These are phyloP conservation scores for Octopus sinensis DNA, from an alignment of 1,140 invertebrate species.

Conservation along the genomic window DNA sequence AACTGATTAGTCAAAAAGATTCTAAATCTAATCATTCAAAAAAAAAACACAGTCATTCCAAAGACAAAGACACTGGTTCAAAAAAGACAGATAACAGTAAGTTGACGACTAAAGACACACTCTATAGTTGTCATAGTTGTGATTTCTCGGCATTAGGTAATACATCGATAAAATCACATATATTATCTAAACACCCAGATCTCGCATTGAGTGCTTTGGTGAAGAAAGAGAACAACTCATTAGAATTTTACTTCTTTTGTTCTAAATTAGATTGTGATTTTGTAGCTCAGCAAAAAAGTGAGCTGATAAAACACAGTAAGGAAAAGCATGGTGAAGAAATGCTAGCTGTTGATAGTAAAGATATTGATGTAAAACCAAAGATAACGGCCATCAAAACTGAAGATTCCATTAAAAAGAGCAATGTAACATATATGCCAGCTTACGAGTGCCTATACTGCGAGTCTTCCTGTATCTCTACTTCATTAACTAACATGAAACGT, in stretches of 20 bases:
- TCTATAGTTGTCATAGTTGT: background rate
- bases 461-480: background rate
- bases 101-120: no score
- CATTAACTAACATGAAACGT: background rate
- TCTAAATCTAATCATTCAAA: no score
- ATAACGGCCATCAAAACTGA: background rate
- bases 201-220: background rate
- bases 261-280: background rate
- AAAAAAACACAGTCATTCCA: no score
- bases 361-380: background rate
- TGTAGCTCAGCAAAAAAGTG: background rate
- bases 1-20: background rate
- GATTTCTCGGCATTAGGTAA: background rate
- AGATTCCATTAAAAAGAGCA: background rate
- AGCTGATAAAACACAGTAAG: background rate
- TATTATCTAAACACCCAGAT: background rate
- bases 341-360: background rate
- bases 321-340: background rate
- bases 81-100: no score
- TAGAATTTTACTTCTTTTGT: background rate
- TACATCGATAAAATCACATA: background rate
- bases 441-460: conserved; percentile 11
- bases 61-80: no score
- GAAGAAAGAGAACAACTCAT: background rate
- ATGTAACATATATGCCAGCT: conserved; percentile 7